Percentiles rank a stretch among this genome's conserved stretches.
phyloP scores from a whole-genome alignment of 2,113 vertebrate species.

The Formicarius rufipectus region DNA sequence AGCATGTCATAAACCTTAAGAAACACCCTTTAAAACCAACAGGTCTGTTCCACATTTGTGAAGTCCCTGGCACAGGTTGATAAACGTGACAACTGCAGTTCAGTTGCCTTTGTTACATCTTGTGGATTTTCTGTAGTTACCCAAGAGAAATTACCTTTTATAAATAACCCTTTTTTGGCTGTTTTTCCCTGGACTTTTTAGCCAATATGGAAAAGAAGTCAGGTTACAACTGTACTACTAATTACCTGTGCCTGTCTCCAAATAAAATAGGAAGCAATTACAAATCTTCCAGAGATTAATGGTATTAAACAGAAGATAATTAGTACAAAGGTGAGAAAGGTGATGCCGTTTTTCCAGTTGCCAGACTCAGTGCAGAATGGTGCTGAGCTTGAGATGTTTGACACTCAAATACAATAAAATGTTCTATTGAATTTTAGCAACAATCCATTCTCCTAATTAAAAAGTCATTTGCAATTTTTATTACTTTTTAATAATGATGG shows the following conservation, averaged over 20 bases:
- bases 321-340: neutral
- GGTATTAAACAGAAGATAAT: conserved; percentile 27
- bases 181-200: neutral
- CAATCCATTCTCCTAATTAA: neutral
- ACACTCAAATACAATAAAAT: neutral
- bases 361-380: neutral
- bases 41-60: neutral
- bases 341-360: neutral
- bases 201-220: neutral
- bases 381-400: neutral
- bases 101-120: neutral
- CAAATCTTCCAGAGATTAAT: neutral
- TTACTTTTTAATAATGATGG: neutral
- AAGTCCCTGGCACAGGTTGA: neutral
- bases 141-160: neutral
- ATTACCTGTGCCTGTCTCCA: neutral
- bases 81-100: neutral
- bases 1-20: neutral
- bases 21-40: neutral
- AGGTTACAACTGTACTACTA: neutral
- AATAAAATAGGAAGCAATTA: neutral
- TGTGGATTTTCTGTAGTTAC: neutral
- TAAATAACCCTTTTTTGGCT: neutral
- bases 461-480: neutral
- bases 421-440: neutral